Evolutionary conservation across 2,113 vertebrate genomes (phyloP), one percentile per base, ranked within the genome.

Genomic region (Festucalex cinctus): DNA sequence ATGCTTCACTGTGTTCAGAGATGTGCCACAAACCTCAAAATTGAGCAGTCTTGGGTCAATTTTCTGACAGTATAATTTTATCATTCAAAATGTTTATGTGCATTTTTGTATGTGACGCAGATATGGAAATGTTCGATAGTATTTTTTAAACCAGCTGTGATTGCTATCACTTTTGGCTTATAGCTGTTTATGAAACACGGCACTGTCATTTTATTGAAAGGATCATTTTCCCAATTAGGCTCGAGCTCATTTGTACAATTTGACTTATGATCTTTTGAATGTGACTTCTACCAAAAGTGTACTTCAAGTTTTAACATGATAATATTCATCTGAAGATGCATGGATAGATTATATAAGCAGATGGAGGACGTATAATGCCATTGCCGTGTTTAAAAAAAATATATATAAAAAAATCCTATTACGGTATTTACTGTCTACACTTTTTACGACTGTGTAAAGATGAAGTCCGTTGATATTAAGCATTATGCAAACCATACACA

Each of bases 1-100:
- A 77, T 56, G 66, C 49, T 24, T 54, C 35, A 67, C 61, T 62
- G 58, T 67, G 69, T 72, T 54, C 65, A 32, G 60, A 68, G 68
- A 37, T 62, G 65, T 75, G 61, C 48, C 35, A 53, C 61, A 24
- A 59, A 20, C 35, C 39, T 75, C 19, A 22, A 62, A 62, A 62
- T 43, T 43, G 6, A 57, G 54, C 13, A 16, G 24, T 6, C 53
- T 2, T 5, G 2, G 28, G n/a, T 19, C 17, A 22, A 20, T 39
- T 61, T 22, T 41, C 58, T 24, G 58, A 28, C 14, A 16, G 3
- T 39, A 10, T 3, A 6, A 17, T 62, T 41, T 62, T 17, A 43
- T 1, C 39, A 26, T 62, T 43, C 14, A 4, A 3, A 16, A 16
- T 24, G 13, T 43, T 22, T 37, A 62, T 16, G 37, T 41, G 24